Evolutionary conservation across 2,888 invertebrate genomes (phyloP).

Genomic region (Rhopalosiphum nymphaeae): DNA sequence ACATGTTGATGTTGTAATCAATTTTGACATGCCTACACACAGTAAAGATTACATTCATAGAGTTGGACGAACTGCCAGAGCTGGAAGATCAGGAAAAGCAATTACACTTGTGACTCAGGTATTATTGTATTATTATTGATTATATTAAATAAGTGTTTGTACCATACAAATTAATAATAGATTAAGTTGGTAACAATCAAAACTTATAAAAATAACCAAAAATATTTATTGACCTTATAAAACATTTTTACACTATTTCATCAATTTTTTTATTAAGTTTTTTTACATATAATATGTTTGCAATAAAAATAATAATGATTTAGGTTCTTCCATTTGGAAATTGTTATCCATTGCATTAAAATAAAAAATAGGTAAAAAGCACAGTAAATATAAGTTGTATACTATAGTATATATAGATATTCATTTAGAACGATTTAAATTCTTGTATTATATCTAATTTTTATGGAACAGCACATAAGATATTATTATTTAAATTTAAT

Average conservation of each 20-base stretch:
- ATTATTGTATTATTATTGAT: slow-evolving; percentile 36
- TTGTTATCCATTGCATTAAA: background rate
- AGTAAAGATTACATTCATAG: slow-evolving; percentile 99
- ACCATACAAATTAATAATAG: background rate
- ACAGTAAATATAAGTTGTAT: background rate
- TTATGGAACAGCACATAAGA: background rate
- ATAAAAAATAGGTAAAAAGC: background rate
- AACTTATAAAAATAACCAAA: background rate
- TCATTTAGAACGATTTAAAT: background rate
- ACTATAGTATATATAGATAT: background rate
- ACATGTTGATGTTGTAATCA: slow-evolving; percentile 97
- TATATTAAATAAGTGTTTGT: background rate
- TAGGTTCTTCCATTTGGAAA: background rate
- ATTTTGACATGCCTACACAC: slow-evolving; percentile 98
- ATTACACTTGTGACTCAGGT: slow-evolving; percentile 97
- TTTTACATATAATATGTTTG: background rate
- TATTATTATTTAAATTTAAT: background rate
- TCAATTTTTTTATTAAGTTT: background rate
- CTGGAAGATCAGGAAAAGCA: slow-evolving; percentile 93
- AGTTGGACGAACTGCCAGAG: slow-evolving; percentile 96
- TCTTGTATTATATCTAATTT: background rate
- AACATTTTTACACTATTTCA: background rate
- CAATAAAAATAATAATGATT: background rate
- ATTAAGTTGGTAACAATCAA: background rate
- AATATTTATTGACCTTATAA: background rate